Percentiles rank a stretch among this genome's conserved stretches.
Evolutionary conservation across 1,140 invertebrate species (phyloP).

Genomic region (Rhyzopertha dominica): DNA sequence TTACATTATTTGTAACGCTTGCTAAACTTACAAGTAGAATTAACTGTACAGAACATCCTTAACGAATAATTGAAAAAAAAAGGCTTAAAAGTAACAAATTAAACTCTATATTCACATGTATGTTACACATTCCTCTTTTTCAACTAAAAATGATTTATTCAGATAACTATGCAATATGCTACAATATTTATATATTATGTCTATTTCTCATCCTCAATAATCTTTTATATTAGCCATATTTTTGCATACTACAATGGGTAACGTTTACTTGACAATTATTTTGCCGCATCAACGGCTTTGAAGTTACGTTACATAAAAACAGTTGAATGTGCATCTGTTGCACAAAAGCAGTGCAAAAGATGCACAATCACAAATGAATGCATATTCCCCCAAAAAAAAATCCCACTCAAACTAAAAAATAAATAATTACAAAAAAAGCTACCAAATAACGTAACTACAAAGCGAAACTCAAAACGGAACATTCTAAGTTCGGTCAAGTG

Average conservation of each 20-base stretch:
- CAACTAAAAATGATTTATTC: slow-evolving; percentile 41
- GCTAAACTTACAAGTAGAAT: slow-evolving; percentile 44
- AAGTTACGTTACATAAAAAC: slow-evolving; percentile 13
- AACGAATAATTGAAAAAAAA: slow-evolving; percentile 39
- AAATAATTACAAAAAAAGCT: slow-evolving; percentile 26
- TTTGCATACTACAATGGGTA: slow-evolving; percentile 40
- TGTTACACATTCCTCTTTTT: slow-evolving; percentile 43
- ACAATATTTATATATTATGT: slow-evolving; percentile 42
- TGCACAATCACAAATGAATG: no score
- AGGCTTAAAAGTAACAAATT: slow-evolving; percentile 39
- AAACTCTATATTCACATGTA: slow-evolving; percentile 44
- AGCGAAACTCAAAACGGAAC: no score
- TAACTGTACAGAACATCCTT: slow-evolving; percentile 47
- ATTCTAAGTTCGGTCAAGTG: no score
- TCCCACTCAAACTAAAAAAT: slow-evolving; percentile 31
- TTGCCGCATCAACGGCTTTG: slow-evolving; percentile 17
- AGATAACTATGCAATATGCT: slow-evolving; percentile 38
- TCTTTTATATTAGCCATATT: slow-evolving; percentile 39
- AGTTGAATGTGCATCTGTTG: no score
- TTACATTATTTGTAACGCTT: slow-evolving; percentile 46
- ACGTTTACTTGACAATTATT: slow-evolving; percentile 37
- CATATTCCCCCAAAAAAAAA: slow-evolving; percentile 20
- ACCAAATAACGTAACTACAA: no score
- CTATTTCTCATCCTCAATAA: slow-evolving; percentile 31
- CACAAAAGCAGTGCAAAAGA: no score